These are phyloP conservation scores for Clarias gariepinus DNA, from an alignment of 2,113 vertebrate genomes.

Conservation along the genomic window DNA sequence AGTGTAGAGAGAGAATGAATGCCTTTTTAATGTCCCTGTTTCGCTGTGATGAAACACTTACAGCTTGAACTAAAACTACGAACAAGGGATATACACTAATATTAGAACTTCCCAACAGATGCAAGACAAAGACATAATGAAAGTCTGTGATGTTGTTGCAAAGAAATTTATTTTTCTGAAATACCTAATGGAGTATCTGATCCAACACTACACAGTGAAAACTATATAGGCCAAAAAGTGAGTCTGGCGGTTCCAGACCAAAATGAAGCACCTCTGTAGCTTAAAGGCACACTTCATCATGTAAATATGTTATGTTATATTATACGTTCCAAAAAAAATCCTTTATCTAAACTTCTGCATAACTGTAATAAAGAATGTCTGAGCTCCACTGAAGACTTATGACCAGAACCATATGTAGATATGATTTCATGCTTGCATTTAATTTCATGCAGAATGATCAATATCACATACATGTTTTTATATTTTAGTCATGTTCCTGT, in stretches of 20 bases:
- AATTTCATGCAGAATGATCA: background rate
- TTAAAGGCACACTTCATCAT: background rate
- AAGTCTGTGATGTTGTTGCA: background rate
- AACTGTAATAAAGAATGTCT: background rate
- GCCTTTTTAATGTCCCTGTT: constrained; percentile 22
- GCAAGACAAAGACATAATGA: too few species aligned
- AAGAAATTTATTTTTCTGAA: background rate
- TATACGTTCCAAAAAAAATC: background rate
- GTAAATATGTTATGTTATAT: background rate
- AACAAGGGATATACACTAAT: too few species aligned
- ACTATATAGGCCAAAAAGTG: background rate
- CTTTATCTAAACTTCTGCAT: background rate
- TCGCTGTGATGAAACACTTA: background rate
- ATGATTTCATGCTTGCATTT: constrained; percentile 6
- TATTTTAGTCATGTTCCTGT: constrained; percentile 62
- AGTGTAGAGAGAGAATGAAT: background rate
- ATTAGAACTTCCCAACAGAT: too few species aligned
- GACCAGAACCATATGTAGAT: background rate
- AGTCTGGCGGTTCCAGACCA: background rate
- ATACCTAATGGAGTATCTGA: background rate
- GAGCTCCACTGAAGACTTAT: background rate
- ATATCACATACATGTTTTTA: constrained; percentile 13
- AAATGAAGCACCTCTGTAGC: background rate
- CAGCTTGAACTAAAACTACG: too few species aligned
- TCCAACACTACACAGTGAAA: background rate